Percentiles rank a stretch among this genome's conserved stretches.
Evolutionary conservation across 2,888 invertebrate species (phyloP).

Genomic region (Acronicta leporina): DNA sequence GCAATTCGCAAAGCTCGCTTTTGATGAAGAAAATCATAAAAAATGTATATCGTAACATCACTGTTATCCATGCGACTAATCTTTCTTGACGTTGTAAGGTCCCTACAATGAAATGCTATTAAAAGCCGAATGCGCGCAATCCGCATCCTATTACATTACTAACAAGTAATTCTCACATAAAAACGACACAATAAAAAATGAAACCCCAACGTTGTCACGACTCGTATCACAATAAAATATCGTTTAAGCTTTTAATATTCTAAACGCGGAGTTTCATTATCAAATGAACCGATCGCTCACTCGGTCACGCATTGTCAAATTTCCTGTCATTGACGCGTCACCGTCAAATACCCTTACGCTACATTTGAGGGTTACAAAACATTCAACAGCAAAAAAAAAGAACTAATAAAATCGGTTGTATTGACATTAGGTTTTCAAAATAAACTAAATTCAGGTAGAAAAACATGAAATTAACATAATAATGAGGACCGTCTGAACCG

Average conservation of each 20-base stretch:
- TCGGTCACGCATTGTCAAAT: conserved; percentile 66
- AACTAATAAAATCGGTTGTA: conserved; percentile 58
- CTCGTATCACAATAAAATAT: conserved; percentile 61
- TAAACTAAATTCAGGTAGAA: conserved; percentile 65
- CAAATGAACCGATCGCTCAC: conserved; percentile 65
- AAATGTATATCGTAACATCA: conserved; percentile 40
- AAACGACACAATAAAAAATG: conserved; percentile 55
- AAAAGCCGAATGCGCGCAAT: conserved; percentile 32
- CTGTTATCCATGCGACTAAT: conserved; percentile 50
- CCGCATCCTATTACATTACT: conserved; percentile 51
- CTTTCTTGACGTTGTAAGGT: conserved; percentile 32
- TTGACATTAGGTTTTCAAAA: conserved; percentile 60
- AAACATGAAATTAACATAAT: conserved; percentile 67
- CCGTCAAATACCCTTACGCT: conserved; percentile 66
- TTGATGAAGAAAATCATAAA: conserved; percentile 49
- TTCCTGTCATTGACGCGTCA: conserved; percentile 63
- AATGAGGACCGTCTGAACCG: conserved; percentile 59
- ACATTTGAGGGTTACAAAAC: conserved; percentile 71
- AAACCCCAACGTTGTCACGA: conserved; percentile 61
- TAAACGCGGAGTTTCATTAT: conserved; percentile 57
- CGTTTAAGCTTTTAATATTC: conserved; percentile 63
- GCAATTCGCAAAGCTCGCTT: conserved; percentile 33
- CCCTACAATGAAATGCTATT: conserved; percentile 46
- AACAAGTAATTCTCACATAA: conserved; percentile 59
- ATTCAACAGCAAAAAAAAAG: conserved; percentile 58